Conservation (phyloP, 2,888 invertebrate species). For the Desoria tigrina region DNA sequence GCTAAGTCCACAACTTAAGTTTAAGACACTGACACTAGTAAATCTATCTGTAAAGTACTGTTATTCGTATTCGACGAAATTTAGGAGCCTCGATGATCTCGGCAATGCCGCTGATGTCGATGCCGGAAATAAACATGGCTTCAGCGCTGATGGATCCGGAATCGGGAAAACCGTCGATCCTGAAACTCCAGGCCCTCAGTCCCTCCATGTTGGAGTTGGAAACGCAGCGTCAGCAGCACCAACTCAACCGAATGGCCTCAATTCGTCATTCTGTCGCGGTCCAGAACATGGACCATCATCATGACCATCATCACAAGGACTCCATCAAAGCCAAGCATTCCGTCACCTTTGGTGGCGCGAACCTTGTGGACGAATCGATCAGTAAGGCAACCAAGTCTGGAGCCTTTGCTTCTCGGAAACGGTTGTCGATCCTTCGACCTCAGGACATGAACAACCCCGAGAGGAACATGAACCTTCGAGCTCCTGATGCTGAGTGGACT, state of each 20-base stretch:
- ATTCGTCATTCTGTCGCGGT: background rate
- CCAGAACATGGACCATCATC: background rate
- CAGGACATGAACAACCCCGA: background rate
- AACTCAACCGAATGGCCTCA: slow-evolving; percentile 1
- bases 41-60: too few species aligned
- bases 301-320: background rate
- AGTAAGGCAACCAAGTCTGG: background rate
- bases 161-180: background rate
- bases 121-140: too few species aligned
- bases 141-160: too few species aligned
- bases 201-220: background rate
- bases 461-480: too few species aligned
- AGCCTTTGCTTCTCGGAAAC: background rate
- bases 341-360: background rate
- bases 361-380: background rate
- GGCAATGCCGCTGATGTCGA: too few species aligned
- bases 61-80: too few species aligned
- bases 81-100: too few species aligned
- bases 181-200: background rate
- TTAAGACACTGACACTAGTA: too few species aligned
- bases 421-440: background rate
- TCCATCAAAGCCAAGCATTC: background rate
- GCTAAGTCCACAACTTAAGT: too few species aligned
- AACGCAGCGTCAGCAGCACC: background rate
- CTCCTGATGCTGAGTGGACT: slow-evolving; percentile 20